Conservation (phyloP, 2,113 vertebrate genomes). For the Cynoglossus semilaevis region DNA sequence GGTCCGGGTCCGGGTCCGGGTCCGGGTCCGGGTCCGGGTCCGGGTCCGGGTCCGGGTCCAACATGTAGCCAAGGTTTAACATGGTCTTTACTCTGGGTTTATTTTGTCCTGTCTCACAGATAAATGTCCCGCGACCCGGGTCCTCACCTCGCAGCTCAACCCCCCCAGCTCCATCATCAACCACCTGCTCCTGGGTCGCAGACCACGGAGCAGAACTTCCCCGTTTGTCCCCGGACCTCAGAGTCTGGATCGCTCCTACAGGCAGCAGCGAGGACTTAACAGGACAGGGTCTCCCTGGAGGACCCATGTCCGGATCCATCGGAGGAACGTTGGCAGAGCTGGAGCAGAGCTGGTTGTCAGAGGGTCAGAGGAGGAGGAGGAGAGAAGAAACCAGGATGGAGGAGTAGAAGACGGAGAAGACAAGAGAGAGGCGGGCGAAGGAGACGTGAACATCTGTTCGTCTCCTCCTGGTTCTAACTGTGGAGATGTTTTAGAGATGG, state of each 20-base stretch:
- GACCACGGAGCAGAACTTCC: constrained; percentile 65
- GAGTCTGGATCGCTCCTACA: constrained; percentile 30
- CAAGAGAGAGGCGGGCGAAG: too few relatives aligned
- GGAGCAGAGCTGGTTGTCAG: constrained; percentile 84
- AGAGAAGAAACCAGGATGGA: constrained; percentile 28
- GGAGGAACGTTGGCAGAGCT: constrained; percentile 82
- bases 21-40: too few relatives aligned
- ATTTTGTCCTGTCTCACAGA: constrained; percentile 70
- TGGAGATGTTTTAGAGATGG: constrained; percentile 70
- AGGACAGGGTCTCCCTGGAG: constrained; percentile 88
- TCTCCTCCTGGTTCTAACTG: constrained; percentile 10
- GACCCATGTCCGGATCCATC: constrained; percentile 87
- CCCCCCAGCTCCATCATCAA: constrained; percentile 89
- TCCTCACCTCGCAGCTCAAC: constrained; percentile 91
- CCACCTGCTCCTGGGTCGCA: constrained; percentile 94
- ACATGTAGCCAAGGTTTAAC: too few relatives aligned
- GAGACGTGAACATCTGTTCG: background rate
- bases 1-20: too few relatives aligned
- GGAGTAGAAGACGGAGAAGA: constrained; percentile 33
- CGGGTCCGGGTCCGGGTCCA: too few relatives aligned
- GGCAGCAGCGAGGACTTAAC: constrained; percentile 47
- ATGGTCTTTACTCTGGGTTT: background rate
- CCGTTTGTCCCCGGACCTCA: constrained; percentile 46
- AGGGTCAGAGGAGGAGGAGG: constrained; percentile 63
- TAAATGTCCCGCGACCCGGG: constrained; percentile 88